These are phyloP conservation scores for Colossoma macropomum DNA, from an alignment of 2,113 vertebrate genomes.

Conservation along the genomic window DNA sequence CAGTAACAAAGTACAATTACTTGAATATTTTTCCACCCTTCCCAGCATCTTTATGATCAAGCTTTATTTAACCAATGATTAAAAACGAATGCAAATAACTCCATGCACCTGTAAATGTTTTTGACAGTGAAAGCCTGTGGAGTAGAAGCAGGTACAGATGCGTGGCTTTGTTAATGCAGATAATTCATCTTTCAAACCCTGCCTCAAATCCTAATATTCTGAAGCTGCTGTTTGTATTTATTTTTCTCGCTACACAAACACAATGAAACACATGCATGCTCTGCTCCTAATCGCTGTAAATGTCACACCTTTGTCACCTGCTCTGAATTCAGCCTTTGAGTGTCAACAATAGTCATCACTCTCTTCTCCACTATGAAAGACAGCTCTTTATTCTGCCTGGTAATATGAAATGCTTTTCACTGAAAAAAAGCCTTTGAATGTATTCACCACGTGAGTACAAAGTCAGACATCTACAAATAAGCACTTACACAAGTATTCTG, in stretches of 20 bases:
- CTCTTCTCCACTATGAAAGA: background rate
- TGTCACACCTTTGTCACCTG: constrained; percentile 10
- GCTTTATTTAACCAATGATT: no score
- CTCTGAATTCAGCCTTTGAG: background rate
- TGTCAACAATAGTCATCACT: background rate
- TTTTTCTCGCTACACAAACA: background rate
- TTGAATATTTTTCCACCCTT: no score
- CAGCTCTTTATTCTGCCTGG: background rate
- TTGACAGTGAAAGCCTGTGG: no score
- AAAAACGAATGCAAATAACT: no score
- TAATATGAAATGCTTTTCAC: background rate
- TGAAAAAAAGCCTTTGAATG: constrained; percentile 6
- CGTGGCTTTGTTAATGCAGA: background rate
- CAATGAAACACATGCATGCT: background rate
- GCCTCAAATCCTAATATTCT: background rate
- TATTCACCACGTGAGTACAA: background rate
- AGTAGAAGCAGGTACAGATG: background rate
- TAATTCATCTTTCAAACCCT: background rate
- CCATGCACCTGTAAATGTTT: no score
- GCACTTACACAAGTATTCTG: no score
- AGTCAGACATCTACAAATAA: background rate
- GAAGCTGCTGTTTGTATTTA: background rate
- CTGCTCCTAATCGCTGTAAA: constrained; percentile 18
- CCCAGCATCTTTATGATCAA: no score
- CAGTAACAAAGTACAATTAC: no score